Conservation (phyloP, 2,797 vertebrate genomes). For the Scyliorhinus canicula region DNA sequence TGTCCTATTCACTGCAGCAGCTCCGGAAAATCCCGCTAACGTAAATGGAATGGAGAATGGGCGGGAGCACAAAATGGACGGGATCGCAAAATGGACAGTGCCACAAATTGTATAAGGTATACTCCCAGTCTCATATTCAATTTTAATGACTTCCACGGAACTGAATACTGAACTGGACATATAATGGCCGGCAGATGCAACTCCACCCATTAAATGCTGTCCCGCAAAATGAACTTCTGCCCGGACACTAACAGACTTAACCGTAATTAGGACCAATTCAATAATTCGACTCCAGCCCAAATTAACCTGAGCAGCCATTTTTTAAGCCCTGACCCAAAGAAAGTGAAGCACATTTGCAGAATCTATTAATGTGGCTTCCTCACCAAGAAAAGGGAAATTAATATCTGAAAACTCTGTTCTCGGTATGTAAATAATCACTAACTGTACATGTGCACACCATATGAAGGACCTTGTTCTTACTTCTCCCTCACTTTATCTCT, state of each 20-base stretch:
- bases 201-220: background rate
- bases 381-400: background rate
- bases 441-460: slow-evolving; percentile 13
- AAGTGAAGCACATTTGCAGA: background rate
- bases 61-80: no score
- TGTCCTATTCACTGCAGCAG: no score
- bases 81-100: background rate
- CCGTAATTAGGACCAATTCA: background rate
- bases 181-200: background rate
- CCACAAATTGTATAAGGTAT: no score
- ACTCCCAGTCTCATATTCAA: background rate
- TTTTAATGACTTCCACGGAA: background rate
- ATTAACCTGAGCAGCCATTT: background rate
- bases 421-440: background rate
- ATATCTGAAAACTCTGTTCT: background rate
- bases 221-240: background rate
- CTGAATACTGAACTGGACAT: background rate
- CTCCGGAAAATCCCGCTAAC: no score
- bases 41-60: no score
- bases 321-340: background rate
- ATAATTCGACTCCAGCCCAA: background rate
- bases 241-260: background rate
- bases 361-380: background rate
- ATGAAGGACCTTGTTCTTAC: background rate
- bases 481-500: background rate